Evolutionary conservation across 1,140 invertebrate genomes (phyloP), one percentile per base, ranked within the genome.

Genomic region (Philopotamus ludificatus): DNA sequence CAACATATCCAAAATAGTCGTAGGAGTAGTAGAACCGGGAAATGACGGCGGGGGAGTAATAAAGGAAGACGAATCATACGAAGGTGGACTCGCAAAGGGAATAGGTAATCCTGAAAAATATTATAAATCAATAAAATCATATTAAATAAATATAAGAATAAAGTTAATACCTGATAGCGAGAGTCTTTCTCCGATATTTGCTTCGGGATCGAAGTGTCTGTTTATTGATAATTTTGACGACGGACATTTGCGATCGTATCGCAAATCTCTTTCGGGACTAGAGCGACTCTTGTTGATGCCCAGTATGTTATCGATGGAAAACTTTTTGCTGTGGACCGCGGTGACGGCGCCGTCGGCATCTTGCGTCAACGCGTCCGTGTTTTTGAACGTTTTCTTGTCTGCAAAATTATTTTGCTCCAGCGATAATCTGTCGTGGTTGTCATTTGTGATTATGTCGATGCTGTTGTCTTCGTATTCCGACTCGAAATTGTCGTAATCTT

Each of bases 301-400:
- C 16, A 70, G 25, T 4, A 70, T 70, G 51, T 70, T 70, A 21
- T 70, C 68, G 12, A 70, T 70, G 7, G 68, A 66, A 25, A 70
- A 70, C 61, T 70, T 70, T 64, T 70, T 70, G 39, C 67, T 23
- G 16, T 55, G 39, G 26, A 55, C 50, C 7, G 41, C 44, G 2
- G 34, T 45, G 16, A 53, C 22, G 51, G 26, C 20, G 1, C 44
- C 62, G 16, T 54, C 51, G 28, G 16, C 16, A 25, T 16, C 39
- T 12, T 34, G n/a, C 4, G 9, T 15, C 18, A 7, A n/a, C 9
- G 16, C 21, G 4, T n/a, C 12, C n/a, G 34, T 3, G 18, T 28
- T 39, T 18, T 39, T 39, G 25, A 12, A 21, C 4, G 3, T 4
- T 23, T 23, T 21, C 50, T 53, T 21, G 7, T 53, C 15, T 53